Conservation (phyloP, 2,113 vertebrate species). For the Paramormyrops kingsleyae region DNA sequence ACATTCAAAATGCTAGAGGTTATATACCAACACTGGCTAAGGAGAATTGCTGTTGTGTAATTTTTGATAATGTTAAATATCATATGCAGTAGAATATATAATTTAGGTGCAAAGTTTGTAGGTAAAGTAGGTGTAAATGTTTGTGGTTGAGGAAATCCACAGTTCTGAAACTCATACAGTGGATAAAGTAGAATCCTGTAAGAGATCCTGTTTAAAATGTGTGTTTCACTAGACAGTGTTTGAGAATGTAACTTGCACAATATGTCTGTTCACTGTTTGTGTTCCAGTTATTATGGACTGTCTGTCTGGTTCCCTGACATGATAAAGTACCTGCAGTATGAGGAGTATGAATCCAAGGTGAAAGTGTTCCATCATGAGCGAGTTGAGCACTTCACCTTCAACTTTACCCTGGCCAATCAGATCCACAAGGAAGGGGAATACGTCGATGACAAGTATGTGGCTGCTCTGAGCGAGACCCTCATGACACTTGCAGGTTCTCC, state of each 20-base stretch:
- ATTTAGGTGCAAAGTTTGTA: not conserved
- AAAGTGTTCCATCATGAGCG: slow-evolving; percentile 72
- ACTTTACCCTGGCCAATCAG: slow-evolving; percentile 92
- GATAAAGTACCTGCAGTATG: slow-evolving; percentile 87
- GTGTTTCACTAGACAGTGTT: not conserved
- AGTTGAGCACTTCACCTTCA: slow-evolving; percentile 77
- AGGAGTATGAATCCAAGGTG: slow-evolving; percentile 75
- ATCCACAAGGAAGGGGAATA: slow-evolving; percentile 80
- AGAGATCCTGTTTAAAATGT: not conserved
- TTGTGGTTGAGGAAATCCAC: not conserved
- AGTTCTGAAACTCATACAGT: not conserved
- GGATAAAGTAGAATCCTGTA: not conserved
- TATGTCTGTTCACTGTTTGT: not conserved
- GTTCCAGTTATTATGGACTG: slow-evolving; percentile 83
- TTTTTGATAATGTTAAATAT: not conserved
- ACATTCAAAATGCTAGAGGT: not conserved
- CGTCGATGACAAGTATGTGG: slow-evolving; percentile 76
- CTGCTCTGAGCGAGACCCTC: not conserved
- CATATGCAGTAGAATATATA: not conserved
- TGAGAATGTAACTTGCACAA: not conserved
- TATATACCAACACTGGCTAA: not conserved
- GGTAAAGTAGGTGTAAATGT: not conserved
- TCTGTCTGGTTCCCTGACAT: slow-evolving; percentile 97
- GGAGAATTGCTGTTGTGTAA: not conserved
- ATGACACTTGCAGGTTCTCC: not conserved